Evolutionary conservation across 2,888 invertebrate genomes (phyloP).

Genomic region (Agriotes lineatus): DNA sequence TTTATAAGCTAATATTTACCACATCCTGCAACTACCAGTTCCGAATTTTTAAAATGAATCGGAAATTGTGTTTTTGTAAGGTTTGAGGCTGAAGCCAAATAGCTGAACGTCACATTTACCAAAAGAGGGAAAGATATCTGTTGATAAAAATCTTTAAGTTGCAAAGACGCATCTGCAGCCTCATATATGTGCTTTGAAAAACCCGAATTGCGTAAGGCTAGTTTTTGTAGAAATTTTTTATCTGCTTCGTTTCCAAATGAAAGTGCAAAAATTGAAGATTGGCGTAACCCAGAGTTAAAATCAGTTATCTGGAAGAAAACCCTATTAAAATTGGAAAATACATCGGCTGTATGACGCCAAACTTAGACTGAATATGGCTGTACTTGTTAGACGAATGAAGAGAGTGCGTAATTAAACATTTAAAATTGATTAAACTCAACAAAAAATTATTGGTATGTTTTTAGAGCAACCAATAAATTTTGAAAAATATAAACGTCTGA

Average conservation of each 20-base stretch:
- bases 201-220: conserved; percentile 76
- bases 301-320: background rate
- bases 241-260: conserved; percentile 81
- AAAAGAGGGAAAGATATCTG: conserved; percentile 79
- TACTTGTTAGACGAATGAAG: too few species aligned
- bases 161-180: conserved; percentile 76
- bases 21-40: conserved; percentile 73
- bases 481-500: too few species aligned
- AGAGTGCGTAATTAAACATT: too few species aligned
- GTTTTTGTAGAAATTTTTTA: conserved; percentile 73
- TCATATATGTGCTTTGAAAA: conserved; percentile 80
- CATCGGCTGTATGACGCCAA: background rate
- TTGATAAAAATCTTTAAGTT: conserved; percentile 76
- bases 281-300: background rate
- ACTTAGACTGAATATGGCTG: too few species aligned
- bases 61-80: conserved; percentile 71
- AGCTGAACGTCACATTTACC: conserved; percentile 74
- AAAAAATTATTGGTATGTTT: too few species aligned
- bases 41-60: conserved; percentile 74
- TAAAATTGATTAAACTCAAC: too few species aligned
- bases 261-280: conserved; percentile 72
- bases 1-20: too few species aligned
- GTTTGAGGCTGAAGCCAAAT: conserved; percentile 71
- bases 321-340: background rate
- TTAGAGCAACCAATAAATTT: too few species aligned